Percentiles rank a stretch among this genome's conserved stretches.
These are phyloP conservation scores for Copidosoma floridanum DNA, from an alignment of 1,140 invertebrate genomes.

Conservation along the genomic window DNA sequence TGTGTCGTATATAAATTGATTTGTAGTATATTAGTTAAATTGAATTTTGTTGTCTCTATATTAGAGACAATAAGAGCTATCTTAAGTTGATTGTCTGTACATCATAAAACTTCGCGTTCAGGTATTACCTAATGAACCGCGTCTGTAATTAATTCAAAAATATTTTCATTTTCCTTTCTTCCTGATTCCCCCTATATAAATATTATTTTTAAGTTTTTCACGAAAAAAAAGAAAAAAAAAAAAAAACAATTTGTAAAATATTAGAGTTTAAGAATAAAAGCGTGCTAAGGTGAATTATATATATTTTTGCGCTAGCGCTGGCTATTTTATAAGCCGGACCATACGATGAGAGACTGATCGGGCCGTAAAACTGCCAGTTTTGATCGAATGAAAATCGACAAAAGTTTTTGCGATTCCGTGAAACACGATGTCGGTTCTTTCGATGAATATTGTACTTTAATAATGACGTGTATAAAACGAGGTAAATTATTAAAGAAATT, in stretches of 20 bases:
- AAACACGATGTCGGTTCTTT: constrained; percentile 27
- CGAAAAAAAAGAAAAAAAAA: too few species aligned
- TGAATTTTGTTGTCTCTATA: constrained; percentile 36
- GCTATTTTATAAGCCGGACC: constrained; percentile 29
- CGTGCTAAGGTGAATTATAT: constrained; percentile 12
- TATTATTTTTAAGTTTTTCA: constrained; percentile 15
- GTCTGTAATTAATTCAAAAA: constrained; percentile 27
- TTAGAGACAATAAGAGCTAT: constrained; percentile 35
- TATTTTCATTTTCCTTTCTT: constrained; percentile 1
- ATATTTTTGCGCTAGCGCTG: constrained; percentile 16
- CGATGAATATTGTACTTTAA: constrained; percentile 37
- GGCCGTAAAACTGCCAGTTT: constrained; percentile 38
- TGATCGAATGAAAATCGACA: constrained; percentile 23
- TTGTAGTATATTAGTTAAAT: constrained; percentile 14
- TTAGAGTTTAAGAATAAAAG: constrained; percentile 6
- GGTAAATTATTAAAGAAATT: constrained; percentile 41
- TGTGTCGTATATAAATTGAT: constrained; percentile 11
- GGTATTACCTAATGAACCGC: constrained; percentile 15
- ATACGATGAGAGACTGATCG: constrained; percentile 31
- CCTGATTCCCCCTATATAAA: neutral
- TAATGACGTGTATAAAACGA: constrained; percentile 36
- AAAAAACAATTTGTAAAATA: constrained; percentile 26
- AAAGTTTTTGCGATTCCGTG: constrained; percentile 11
- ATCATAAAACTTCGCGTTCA: constrained; percentile 1
- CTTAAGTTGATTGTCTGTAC: constrained; percentile 13